Conservation (phyloP, 2,797 vertebrate genomes). For the Lacerta viridis region DNA sequence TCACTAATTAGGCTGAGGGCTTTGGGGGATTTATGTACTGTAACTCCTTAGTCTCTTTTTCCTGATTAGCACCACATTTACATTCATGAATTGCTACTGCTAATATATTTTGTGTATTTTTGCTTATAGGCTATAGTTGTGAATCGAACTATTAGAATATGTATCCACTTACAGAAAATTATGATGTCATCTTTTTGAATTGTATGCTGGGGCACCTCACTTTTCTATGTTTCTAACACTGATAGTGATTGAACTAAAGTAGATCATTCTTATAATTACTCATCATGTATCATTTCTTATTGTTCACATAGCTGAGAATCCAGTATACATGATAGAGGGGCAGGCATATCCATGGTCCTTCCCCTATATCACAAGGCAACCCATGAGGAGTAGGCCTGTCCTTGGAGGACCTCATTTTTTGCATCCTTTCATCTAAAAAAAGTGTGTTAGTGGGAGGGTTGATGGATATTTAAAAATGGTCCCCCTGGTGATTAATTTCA, state of each 20-base stretch:
- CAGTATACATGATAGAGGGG: no score
- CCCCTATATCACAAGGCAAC: neutral
- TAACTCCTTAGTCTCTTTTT: slow-evolving; percentile 64
- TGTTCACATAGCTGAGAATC: neutral
- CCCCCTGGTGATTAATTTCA: neutral
- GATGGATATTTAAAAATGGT: neutral
- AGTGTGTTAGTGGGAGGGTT: neutral
- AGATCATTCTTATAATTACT: slow-evolving; percentile 25
- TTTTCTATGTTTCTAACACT: slow-evolving; percentile 13
- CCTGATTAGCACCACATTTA: slow-evolving; percentile 70
- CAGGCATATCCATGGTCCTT: neutral
- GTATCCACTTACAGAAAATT: neutral
- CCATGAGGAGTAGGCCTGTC: neutral
- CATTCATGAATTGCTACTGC: slow-evolving; percentile 54
- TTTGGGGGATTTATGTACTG: slow-evolving; percentile 64
- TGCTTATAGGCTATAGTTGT: slow-evolving; percentile 35
- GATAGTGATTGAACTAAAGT: slow-evolving; percentile 30
- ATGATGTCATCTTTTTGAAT: neutral
- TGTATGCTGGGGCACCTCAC: accelerated
- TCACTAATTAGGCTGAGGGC: slow-evolving; percentile 69
- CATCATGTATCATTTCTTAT: neutral
- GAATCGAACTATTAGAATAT: neutral
- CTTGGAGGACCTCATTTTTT: neutral
- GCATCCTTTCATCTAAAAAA: neutral
- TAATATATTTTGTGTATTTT: slow-evolving; percentile 47